These are phyloP conservation scores for Semotilus atromaculatus DNA, from an alignment of 2,797 vertebrate species.

Conservation along the genomic window DNA sequence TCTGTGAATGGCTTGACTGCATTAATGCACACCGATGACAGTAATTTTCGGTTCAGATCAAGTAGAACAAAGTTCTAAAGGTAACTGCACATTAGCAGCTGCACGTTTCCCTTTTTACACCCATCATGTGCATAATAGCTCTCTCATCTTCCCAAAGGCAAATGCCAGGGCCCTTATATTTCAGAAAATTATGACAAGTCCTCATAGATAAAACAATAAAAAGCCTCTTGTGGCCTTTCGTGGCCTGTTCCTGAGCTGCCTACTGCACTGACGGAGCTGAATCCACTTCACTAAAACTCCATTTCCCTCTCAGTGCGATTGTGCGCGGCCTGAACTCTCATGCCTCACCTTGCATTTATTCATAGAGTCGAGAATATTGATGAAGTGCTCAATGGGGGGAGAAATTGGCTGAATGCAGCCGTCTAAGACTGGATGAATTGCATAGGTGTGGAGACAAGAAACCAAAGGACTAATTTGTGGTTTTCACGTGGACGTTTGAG, in stretches of 20 bases:
- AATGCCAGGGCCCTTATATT: conserved; percentile 14
- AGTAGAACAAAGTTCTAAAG: neutral
- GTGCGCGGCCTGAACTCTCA: neutral
- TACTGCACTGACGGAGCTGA: conserved; percentile 4
- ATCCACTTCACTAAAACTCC: conserved; percentile 5
- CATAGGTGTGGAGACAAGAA: conserved; percentile 58
- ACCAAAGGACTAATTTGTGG: conserved; percentile 58
- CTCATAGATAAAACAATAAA: conserved; percentile 32
- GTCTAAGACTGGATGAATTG: conserved; percentile 51
- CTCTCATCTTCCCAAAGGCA: neutral
- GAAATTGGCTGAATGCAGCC: conserved; percentile 42
- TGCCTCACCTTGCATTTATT: conserved; percentile 40
- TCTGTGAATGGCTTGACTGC: neutral
- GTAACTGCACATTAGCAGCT: neutral
- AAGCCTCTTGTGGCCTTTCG: conserved; percentile 14
- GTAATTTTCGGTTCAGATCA: neutral
- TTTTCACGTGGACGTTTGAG: conserved; percentile 47
- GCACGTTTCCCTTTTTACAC: conserved; percentile 11
- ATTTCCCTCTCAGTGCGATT: conserved; percentile 9
- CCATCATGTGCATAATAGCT: conserved; percentile 2
- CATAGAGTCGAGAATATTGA: conserved; percentile 43
- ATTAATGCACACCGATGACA: neutral
- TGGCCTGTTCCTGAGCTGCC: conserved; percentile 4
- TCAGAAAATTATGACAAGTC: conserved; percentile 25
- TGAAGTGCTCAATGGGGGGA: conserved; percentile 53